Evolutionary conservation across 2,797 vertebrate genomes (phyloP), one percentile per base, ranked within the genome.

Genomic region (Enteromius unitaeniatus): DNA sequence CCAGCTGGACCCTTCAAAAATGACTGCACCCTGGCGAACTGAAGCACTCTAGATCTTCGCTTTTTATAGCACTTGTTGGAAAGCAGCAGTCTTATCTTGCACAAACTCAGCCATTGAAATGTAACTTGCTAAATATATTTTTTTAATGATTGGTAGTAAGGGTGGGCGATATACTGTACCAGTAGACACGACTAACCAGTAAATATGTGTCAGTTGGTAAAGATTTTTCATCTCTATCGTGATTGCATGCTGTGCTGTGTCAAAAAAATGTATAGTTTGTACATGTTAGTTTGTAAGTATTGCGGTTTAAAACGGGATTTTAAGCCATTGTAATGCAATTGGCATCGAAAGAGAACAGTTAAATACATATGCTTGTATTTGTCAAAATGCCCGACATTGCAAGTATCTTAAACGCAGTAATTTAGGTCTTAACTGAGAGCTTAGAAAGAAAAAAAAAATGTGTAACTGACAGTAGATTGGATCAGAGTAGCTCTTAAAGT

Each of bases 1-100:
- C 83, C 85, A 82, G 83, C 84, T 88, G 86, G 70, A 74, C 78
- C 49, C 72, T 77, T 77, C 67, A 81, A 78, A 86, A 78, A 67
- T 68, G 58, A 78, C 82, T 78, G 60, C 75, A 62, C 76, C 82
- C 81, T 75, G 81, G 42, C 13, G 58, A 55, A 83, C 58, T 37
- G 49, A 53, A 28, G 37, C 70, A 23, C 62, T 51, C 9, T 49
- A 72, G 79, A 84, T 79, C 47, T 60, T 28, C 37, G 19, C 15
- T 78, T 62, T 62, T 60, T 31, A 62, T 78, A 62, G 68, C 21
- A 7, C 6, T 19, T 62, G 7, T 62, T 62, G 31, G 34, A 53
- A 58, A 45, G 55, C n/a, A 62, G 17, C n/a, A 28, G 40, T 9
- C 34, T 28, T 75, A 9, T 75, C 51, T 58, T 37, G 70, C 17